Evolutionary conservation across 2,113 vertebrate species (phyloP).

Genomic region (Hippolais icterina): DNA sequence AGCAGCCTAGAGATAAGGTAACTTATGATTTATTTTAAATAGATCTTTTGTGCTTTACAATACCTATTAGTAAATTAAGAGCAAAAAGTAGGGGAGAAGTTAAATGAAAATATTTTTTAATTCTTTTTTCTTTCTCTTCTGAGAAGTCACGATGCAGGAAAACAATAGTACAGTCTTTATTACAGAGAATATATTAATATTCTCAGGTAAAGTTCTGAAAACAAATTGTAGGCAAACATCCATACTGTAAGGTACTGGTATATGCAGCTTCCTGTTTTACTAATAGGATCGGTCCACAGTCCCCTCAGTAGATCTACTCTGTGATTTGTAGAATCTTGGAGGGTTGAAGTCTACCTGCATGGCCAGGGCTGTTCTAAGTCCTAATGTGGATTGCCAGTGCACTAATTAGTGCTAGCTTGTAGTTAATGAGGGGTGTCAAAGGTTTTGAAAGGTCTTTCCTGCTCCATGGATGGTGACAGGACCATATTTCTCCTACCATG

Average conservation of each 20-base stretch:
- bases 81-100: background rate
- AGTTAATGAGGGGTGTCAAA: background rate
- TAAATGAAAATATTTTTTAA: background rate
- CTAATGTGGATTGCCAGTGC: background rate
- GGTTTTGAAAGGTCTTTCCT: background rate
- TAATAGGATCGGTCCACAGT: background rate
- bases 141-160: background rate
- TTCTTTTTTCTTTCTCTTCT: background rate
- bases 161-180: background rate
- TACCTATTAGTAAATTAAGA: background rate
- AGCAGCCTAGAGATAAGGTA: slow-evolving; percentile 71
- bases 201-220: background rate
- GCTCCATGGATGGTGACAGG: background rate
- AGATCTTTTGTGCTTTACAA: background rate
- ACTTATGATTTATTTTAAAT: slow-evolving; percentile 16
- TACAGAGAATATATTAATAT: background rate
- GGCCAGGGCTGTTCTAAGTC: background rate
- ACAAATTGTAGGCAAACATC: background rate
- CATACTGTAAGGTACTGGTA: background rate
- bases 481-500: background rate
- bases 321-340: background rate
- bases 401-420: background rate
- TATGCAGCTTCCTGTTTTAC: background rate
- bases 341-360: background rate
- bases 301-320: background rate